phyloP scores from a whole-genome alignment of 2,888 invertebrate species.

The Platypus cylindrus region DNA sequence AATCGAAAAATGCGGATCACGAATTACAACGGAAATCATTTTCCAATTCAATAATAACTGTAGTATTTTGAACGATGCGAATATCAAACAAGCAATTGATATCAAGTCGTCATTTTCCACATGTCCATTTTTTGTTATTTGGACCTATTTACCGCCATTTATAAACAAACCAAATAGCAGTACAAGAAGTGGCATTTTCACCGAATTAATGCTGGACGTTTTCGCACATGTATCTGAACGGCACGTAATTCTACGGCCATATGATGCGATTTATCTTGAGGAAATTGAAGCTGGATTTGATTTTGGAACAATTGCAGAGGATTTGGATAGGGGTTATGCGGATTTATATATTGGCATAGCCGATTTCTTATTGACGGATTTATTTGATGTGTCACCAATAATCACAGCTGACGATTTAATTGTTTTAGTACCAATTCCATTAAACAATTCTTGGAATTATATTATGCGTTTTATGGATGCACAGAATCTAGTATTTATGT shows the following conservation, averaged over 20 bases:
- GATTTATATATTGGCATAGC: conserved; percentile 7
- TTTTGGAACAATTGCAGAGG: conserved; percentile 3
- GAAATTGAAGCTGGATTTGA: conserved; percentile 6
- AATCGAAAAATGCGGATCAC: background rate
- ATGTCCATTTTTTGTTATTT: background rate
- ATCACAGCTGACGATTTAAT: conserved; percentile 4
- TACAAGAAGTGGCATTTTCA: conserved; percentile 3
- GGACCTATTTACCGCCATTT: conserved; percentile 1
- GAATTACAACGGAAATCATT: too few relatives aligned
- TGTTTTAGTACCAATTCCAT: conserved; percentile 5
- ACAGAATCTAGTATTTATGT: background rate
- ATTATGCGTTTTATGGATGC: too few relatives aligned
- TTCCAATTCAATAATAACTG: too few relatives aligned
- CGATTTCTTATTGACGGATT: background rate
- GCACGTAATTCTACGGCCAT: conserved; percentile 5
- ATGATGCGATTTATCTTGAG: conserved; percentile 8
- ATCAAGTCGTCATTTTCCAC: background rate
- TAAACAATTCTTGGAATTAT: background rate
- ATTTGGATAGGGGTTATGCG: conserved; percentile 5
- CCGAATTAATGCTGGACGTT: conserved; percentile 5
- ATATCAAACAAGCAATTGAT: background rate
- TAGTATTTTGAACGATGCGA: background rate
- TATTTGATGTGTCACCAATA: conserved; percentile 6
- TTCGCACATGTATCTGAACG: conserved; percentile 1
- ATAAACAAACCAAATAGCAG: background rate